Evolutionary conservation across 2,797 vertebrate genomes (phyloP), one percentile per base, ranked within the genome.

Genomic region (Acrocephalus scirpaceus): DNA sequence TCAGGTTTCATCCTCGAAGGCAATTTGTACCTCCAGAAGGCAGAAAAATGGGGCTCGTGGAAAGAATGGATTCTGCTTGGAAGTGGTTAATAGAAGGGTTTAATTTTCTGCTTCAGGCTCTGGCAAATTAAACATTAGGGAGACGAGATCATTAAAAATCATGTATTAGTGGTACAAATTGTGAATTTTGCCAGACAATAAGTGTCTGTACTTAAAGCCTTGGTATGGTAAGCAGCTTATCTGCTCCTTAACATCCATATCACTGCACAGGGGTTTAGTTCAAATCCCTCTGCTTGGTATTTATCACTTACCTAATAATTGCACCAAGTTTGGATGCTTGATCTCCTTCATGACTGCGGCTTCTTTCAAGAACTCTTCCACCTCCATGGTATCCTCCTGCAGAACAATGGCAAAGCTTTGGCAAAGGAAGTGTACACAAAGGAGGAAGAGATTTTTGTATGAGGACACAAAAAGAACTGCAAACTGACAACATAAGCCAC

Each of bases 321-420:
- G 99, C 47, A 99, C 99, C 96, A 99, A 98, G 92, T 99, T 99
- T 0, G 99, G 99, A 94, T 99, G 99, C 97, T 99, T 99, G 97
- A 99, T 99, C 97, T 99, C 99, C 93, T 99, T 99, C 99, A 99
- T 99, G 56, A 99, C 99, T 13, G 99, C 98, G 0, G 99, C 99
- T 97, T 99, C 99, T 92, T 99, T 99, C 69, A 99, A 97, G 97
- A 99, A 99, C 98, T 99, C 99, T 94, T 99, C 99, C 92, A 99
- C 99, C 97, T 99, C 99, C 99, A 99, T 99, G 4, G 99, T 99
- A 94, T 99, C 99, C 97, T 99, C 99, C 99, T 99, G 96, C 58
- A 96, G 54, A 91, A 95, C 75, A 67, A 92, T 34, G 65, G 85
- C 50, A 82, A 47, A 86, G 69, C 64, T 83, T 93, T 92, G 77